Base-by-base conservation (phyloP, 2,113 vertebrate species). In the Xiphophorus maculatus region DNA sequence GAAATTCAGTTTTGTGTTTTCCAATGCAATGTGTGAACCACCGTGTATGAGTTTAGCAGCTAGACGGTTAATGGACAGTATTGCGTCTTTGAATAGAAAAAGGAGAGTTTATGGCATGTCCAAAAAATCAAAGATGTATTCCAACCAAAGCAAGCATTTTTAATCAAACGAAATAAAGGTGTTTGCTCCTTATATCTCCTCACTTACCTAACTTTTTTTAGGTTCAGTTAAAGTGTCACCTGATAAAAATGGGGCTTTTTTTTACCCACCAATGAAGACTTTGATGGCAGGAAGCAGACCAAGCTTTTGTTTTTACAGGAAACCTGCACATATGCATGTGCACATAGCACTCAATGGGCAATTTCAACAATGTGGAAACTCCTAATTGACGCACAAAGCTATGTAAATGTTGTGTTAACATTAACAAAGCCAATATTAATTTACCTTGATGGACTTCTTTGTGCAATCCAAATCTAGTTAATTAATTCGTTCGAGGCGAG, bases 351-450 rank as follows among this genome's bases (percentile, higher is more conserved):
- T 19, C 28, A 3, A 29, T 1, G 3, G 22, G 9, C 69, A 3
- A 6, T 25, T 70, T 70, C 48, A 70, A 32, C 51, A 60, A 28
- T 40, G n/a, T 74, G 30, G 69, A 58, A 58, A 58, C 51, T 48
- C 51, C 51, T 58, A 58, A 58, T 58, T 58, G 22, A n/a, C 19
- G 17, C 7, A 15, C 37, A 73, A 62, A 0, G 32, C 32, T 29
- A 54, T 73, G 15, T 29, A 63, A 77, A 64, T 64, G 0, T 30
- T 44, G 11, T 13, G 2, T 0, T 58, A 32, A n/a, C 22, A 63
- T 22, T 25, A 32, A 66, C 62, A 65, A 60, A 61, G 32, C 1
- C 6, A 7, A 48, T 42, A 9, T 37, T 63, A 6, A 67, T 27
- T 67, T 70, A 71, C 35, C 25, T 63, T 3, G 19, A n/a, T 54